Percentiles rank a stretch among this genome's conserved stretches.
Evolutionary conservation across 2,888 invertebrate genomes (phyloP).

Genomic region (Agrochola macilenta): DNA sequence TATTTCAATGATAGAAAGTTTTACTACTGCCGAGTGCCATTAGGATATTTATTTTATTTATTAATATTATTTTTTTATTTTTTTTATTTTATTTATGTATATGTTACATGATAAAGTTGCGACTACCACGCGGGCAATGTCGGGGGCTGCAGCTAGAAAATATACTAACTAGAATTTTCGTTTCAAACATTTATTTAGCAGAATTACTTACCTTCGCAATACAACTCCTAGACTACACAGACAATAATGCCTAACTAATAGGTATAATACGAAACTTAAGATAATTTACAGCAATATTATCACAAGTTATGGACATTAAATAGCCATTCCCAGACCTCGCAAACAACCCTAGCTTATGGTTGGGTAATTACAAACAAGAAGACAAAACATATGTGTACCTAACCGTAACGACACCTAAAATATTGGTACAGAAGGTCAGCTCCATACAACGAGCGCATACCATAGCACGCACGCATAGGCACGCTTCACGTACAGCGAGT

Average conservation of each 20-base stretch:
- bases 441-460: not conserved
- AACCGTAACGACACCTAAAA: not conserved
- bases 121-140: too few relatives aligned
- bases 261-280: not conserved
- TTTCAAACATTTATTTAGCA: not conserved
- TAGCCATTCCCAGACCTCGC: slow-evolving; percentile 24
- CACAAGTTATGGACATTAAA: slow-evolving; percentile 40
- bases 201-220: not conserved
- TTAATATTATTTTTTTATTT: too few relatives aligned
- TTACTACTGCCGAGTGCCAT: too few relatives aligned
- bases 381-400: slow-evolving; percentile 26
- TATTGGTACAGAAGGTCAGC: not conserved
- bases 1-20: too few relatives aligned
- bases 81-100: too few relatives aligned
- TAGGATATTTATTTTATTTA: too few relatives aligned
- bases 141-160: too few relatives aligned
- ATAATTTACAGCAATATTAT: slow-evolving; percentile 47
- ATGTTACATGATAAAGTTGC: too few relatives aligned
- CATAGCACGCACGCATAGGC: not conserved
- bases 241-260: slow-evolving; percentile 18
- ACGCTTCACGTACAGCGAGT: not conserved
- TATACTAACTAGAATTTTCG: too few relatives aligned
- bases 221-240: not conserved
- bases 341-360: slow-evolving; percentile 43
- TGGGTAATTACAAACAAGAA: slow-evolving; percentile 49